Base-by-base conservation (phyloP, 53 echinoderm and acorn worm genomes). In the Henricia sp. region DNA sequence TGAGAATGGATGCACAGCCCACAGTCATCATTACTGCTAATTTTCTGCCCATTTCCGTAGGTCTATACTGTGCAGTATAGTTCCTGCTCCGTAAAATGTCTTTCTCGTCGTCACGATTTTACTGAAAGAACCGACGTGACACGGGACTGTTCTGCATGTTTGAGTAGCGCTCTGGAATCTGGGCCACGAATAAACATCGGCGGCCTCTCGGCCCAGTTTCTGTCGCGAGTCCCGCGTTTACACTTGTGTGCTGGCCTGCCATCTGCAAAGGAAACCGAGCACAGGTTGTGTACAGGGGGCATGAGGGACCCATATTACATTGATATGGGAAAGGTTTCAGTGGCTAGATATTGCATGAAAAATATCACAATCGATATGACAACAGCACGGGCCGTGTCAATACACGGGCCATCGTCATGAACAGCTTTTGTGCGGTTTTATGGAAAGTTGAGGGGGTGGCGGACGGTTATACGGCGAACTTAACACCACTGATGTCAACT, bases 291-390 rank as follows among this genome's bases (percentile, higher is more conserved):
- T n/a, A 8, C 55, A 24, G 4, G 19, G n/a, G 23, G 10, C 23
- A 44, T 70, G 37, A 33, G 43, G 48, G 44, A 60, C 80, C 42
- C 35, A 64, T 41, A 64, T 80, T 63, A 64, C 50, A 80, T 64
- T 44, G 80, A 80, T 80, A 64, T 80, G 64, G 50, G 64, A 70
- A 64, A 80, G 64, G 62, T 64, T 64, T 63, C 58, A 37, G 63
- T 40, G 32, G 63, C 63, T 76, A 64, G 80, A 63, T 80, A 80
- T 80, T 80, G 80, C 80, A 64, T 80, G 80, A 80, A 80, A 80
- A 80, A 80, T 80, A 80, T 44, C 80, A 80, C 80, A 80, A 80
- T 80, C 80, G 80, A 80, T 80, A 80, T 62, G 29, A 80, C 64
- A 80, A 80, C 80, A 80, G 80, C 48, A 48, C 62, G 46, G 80